Percentiles rank a stretch among this genome's conserved stretches.
phyloP scores from a whole-genome alignment of 2,797 vertebrate genomes.

The Diceros bicornis region DNA sequence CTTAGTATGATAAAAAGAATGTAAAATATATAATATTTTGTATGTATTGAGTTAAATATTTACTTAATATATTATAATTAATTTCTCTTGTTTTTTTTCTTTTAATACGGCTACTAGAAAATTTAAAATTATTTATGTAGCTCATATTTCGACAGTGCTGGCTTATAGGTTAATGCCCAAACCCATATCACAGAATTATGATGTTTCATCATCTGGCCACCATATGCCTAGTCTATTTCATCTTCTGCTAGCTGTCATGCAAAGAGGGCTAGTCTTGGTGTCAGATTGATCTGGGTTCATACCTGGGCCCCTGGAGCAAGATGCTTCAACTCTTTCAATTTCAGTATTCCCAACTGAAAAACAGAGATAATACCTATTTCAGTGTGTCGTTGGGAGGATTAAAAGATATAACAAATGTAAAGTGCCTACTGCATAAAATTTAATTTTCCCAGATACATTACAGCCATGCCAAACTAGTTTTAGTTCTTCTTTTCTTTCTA shows the following conservation, averaged over 20 bases:
- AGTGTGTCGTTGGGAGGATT: not conserved
- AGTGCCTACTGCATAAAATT: conserved; percentile 25
- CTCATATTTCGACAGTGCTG: not conserved
- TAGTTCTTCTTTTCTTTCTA: conserved; percentile 17
- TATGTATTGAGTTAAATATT: conserved; percentile 2
- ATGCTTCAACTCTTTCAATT: not conserved
- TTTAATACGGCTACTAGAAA: not conserved
- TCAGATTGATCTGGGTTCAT: conserved; percentile 1
- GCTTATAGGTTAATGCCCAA: not conserved
- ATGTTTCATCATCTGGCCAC: not conserved
- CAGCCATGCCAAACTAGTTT: not conserved
- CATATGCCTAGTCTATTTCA: not conserved
- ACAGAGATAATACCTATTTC: not conserved
- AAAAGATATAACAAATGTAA: conserved; percentile 30
- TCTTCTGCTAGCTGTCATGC: not conserved
- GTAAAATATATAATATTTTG: conserved; percentile 9
- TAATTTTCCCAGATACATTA: conserved; percentile 7
- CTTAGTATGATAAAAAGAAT: conserved; percentile 44
- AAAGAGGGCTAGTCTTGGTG: not conserved
- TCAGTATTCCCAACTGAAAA: not conserved
- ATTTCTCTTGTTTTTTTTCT: not conserved
- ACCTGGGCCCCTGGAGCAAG: not conserved
- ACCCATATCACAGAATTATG: not conserved
- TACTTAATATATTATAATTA: conserved; percentile 27
- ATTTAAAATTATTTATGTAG: not conserved